A percentile compares a stretch with the other conserved stretches of the same genome.
phyloP scores from a whole-genome alignment of 2,888 invertebrate species.

The Melangyna quadrimaculata region DNA sequence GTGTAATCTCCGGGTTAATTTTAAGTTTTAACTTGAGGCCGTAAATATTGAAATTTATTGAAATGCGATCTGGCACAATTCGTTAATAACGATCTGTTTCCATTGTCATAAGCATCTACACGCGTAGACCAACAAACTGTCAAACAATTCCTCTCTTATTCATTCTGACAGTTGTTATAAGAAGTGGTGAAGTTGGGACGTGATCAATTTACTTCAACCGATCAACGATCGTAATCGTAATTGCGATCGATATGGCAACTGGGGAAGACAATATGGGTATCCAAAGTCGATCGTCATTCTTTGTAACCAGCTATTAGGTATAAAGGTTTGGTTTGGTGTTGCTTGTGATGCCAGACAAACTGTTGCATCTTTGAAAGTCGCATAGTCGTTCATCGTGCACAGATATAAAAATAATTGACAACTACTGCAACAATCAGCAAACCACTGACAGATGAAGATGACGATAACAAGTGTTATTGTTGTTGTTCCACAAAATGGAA shows the following conservation, averaged over 20 bases:
- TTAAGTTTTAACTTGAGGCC: neutral
- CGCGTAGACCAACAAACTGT: neutral
- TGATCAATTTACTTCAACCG: slow-evolving; percentile 55
- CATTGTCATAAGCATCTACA: neutral
- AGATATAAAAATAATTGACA: slow-evolving; percentile 70
- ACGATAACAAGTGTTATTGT: slow-evolving; percentile 69
- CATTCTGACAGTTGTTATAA: slow-evolving; percentile 20
- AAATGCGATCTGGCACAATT: neutral
- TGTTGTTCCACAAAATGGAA: slow-evolving; percentile 54
- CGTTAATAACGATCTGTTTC: neutral
- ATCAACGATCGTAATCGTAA: slow-evolving; percentile 40
- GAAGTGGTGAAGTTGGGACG: slow-evolving; percentile 12
- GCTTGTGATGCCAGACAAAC: slow-evolving; percentile 29
- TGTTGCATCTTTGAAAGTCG: neutral
- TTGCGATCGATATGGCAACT: slow-evolving; percentile 54
- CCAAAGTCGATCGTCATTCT: slow-evolving; percentile 29
- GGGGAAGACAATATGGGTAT: slow-evolving; percentile 58
- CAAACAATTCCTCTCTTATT: neutral
- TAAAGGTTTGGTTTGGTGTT: slow-evolving; percentile 17
- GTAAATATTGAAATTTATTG: slow-evolving; percentile 9
- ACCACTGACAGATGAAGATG: slow-evolving; percentile 56
- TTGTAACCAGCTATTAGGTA: slow-evolving; percentile 35
- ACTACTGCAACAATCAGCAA: slow-evolving; percentile 12
- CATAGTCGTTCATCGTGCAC: neutral
- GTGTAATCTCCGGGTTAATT: neutral